Conservation (phyloP, 1,140 invertebrate genomes). For the Theocolax elegans region DNA sequence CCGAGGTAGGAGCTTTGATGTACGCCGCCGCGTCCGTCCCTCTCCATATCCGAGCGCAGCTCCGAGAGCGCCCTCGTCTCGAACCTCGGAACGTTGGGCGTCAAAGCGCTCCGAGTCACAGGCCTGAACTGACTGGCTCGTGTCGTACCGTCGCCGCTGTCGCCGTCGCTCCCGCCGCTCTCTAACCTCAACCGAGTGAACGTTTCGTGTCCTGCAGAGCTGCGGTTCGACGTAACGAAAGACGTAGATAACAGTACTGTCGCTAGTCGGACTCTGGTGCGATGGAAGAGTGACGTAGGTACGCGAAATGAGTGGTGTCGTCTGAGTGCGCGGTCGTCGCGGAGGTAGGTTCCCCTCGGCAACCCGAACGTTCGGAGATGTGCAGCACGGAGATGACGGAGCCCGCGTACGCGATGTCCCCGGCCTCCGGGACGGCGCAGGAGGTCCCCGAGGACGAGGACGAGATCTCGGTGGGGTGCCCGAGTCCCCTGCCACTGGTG, state of each 20-base stretch:
- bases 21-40: constrained; percentile 39
- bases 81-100: constrained; percentile 5
- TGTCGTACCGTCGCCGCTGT: constrained; percentile 36
- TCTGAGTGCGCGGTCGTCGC: too few species aligned
- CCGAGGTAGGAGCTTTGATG: constrained; percentile 46
- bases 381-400: constrained; percentile 67
- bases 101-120: constrained; percentile 65
- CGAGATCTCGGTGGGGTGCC: constrained; percentile 80
- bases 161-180: neutral
- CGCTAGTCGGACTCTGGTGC: neutral
- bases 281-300: neutral
- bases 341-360: too few species aligned
- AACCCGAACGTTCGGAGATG: too few species aligned
- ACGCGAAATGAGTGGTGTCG: too few species aligned
- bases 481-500: constrained; percentile 71
- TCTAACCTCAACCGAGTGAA: neutral
- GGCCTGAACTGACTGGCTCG: constrained; percentile 59
- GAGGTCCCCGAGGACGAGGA: constrained; percentile 67
- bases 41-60: constrained; percentile 19
- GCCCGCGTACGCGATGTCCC: constrained; percentile 61
- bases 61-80: neutral
- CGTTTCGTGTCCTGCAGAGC: too few species aligned
- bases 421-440: constrained; percentile 53
- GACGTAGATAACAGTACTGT: too few species aligned
- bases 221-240: too few species aligned